Evolutionary conservation across 2,797 vertebrate genomes (phyloP).

Genomic region (Enteromius treurensis): DNA sequence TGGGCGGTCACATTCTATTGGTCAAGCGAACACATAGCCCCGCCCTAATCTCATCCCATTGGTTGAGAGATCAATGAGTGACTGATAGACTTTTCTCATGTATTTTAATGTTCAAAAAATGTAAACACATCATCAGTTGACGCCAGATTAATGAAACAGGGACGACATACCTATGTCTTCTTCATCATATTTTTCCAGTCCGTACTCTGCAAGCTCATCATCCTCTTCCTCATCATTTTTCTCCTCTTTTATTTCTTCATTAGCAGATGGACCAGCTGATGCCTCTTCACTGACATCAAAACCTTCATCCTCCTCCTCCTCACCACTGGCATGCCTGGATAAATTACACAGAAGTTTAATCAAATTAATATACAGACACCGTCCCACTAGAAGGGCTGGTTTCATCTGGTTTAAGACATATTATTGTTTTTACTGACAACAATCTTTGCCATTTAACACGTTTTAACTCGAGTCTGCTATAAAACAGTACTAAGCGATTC

Average conservation of each 20-base stretch:
- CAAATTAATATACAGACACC: not conserved
- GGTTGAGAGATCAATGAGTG: not conserved
- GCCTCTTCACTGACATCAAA: slow-evolving; percentile 52
- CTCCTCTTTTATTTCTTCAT: slow-evolving; percentile 55
- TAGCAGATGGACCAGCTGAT: slow-evolving; percentile 32
- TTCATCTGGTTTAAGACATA: not conserved
- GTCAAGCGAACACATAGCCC: not conserved
- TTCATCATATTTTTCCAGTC: slow-evolving; percentile 90
- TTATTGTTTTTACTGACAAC: not conserved
- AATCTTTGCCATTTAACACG: not conserved
- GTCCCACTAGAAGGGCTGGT: not conserved
- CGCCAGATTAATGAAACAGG: not conserved
- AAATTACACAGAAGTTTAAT: not conserved
- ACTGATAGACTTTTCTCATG: not conserved
- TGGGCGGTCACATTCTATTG: not conserved
- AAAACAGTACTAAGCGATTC: not conserved
- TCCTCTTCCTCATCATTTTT: slow-evolving; percentile 67
- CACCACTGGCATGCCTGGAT: slow-evolving; percentile 73
- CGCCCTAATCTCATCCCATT: not conserved
- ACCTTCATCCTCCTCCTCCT: slow-evolving; percentile 75
- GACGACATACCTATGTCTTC: slow-evolving; percentile 77
- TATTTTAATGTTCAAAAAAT: not conserved
- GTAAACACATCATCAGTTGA: not conserved
- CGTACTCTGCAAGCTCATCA: slow-evolving; percentile 89
- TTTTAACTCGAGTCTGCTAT: not conserved